Conservation (phyloP, 2,113 vertebrate genomes). For the Muscicapa adusta region DNA sequence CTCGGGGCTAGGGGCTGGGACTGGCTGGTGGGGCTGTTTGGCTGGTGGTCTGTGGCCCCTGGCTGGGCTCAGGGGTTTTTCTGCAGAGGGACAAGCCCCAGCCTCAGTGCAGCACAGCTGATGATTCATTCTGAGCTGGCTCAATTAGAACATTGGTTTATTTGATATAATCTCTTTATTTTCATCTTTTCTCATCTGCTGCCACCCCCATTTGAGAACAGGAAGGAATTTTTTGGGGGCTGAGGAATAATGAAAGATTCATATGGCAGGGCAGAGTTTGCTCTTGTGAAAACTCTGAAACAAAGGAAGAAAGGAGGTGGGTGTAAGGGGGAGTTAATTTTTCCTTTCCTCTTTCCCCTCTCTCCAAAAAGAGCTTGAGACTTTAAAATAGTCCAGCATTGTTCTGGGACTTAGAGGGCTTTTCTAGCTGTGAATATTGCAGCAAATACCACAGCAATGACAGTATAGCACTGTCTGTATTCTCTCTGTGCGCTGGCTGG, state of each 20-base stretch:
- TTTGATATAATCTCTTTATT: constrained; percentile 46
- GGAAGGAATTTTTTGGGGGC: constrained; percentile 10
- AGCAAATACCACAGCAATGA: constrained; percentile 69
- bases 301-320: constrained; percentile 52
- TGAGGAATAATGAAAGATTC: constrained; percentile 35
- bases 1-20: background rate
- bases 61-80: background rate
- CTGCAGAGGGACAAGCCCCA: background rate
- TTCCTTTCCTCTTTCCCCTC: constrained; percentile 45
- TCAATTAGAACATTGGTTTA: background rate
- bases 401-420: constrained; percentile 64
- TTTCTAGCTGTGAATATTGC: constrained; percentile 62
- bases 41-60: background rate
- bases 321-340: constrained; percentile 43
- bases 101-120: background rate
- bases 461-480: constrained; percentile 60
- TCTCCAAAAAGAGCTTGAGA: constrained; percentile 44
- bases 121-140: constrained; percentile 32
- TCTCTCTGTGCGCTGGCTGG: constrained; percentile 64
- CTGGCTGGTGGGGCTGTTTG: background rate
- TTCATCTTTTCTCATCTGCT: constrained; percentile 22
- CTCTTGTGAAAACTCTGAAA: constrained; percentile 33
- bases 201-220: background rate
- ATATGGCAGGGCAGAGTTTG: background rate
- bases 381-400: constrained; percentile 66